Conservation (phyloP, 2,113 vertebrate species). For the Epinephelus fuscoguttatus region DNA sequence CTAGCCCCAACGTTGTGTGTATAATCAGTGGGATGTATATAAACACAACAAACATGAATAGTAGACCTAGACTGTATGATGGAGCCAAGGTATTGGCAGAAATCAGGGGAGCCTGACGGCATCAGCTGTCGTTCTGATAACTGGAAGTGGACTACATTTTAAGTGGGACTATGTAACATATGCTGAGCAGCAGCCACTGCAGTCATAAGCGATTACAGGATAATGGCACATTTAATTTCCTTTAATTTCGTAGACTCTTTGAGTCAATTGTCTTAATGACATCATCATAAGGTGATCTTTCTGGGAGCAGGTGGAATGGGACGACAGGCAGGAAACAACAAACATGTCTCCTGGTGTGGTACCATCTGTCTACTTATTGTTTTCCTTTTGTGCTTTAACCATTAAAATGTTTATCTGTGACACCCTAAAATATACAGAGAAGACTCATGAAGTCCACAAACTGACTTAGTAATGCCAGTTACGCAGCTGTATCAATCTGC, state of each 20-base stretch:
- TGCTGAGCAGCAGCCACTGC: not conserved
- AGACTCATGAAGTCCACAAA: not conserved
- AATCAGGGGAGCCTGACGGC: not conserved
- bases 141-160: not conserved
- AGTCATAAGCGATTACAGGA: not conserved
- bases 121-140: not conserved
- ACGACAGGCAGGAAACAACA: not conserved
- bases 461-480: not conserved
- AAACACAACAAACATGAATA: not conserved
- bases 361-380: not conserved
- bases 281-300: not conserved
- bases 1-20: not conserved
- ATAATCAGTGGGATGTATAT: not conserved
- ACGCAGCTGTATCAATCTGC: too few relatives aligned
- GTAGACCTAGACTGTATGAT: not conserved
- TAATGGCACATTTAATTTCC: not conserved
- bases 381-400: not conserved
- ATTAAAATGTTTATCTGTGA: not conserved
- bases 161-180: not conserved
- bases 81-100: not conserved
- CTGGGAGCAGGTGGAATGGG: not conserved
- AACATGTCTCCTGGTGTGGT: not conserved
- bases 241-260: not conserved
- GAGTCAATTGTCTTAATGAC: not conserved
- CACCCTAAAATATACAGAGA: not conserved